phyloP scores from a whole-genome alignment of 2,113 vertebrate genomes.

The Salminus brasiliensis region DNA sequence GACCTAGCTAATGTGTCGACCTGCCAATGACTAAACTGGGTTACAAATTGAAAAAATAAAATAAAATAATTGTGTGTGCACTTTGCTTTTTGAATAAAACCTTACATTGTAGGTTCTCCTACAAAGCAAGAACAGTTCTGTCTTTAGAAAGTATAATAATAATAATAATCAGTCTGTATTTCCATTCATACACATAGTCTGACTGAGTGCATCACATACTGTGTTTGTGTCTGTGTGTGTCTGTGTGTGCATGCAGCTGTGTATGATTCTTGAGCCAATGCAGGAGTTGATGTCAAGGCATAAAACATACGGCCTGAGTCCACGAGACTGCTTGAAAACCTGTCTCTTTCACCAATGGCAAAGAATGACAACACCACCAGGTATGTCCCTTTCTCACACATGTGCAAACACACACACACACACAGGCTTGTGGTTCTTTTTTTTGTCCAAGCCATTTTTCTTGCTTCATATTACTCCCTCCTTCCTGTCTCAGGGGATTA shows the following conservation, averaged over 20 bases:
- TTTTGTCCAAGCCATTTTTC: constrained; percentile 29
- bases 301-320: constrained; percentile 99
- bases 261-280: constrained; percentile 99
- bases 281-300: constrained; percentile 99
- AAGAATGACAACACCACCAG: constrained; percentile 97
- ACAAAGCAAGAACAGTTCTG: too few relatives aligned
- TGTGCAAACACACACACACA: constrained; percentile 1
- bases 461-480: not conserved
- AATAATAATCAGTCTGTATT: too few relatives aligned
- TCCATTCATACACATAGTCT: too few relatives aligned
- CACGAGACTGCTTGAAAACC: constrained; percentile 98
- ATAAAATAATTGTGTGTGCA: too few relatives aligned
- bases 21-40: too few relatives aligned
- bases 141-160: too few relatives aligned
- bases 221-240: constrained; percentile 25
- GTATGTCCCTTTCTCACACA: constrained; percentile 63
- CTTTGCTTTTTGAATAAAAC: too few relatives aligned
- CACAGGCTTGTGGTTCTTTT: not conserved
- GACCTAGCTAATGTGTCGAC: too few relatives aligned
- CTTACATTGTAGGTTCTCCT: too few relatives aligned
- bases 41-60: too few relatives aligned
- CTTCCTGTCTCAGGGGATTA: constrained; percentile 23
- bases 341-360: constrained; percentile 99
- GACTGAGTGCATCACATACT: not conserved
- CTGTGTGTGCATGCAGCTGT: constrained; percentile 80